A percentile compares a stretch with the other conserved stretches of the same genome.
phyloP scores from a whole-genome alignment of 2,113 vertebrate genomes.

The Hippocampus mohnikei region DNA sequence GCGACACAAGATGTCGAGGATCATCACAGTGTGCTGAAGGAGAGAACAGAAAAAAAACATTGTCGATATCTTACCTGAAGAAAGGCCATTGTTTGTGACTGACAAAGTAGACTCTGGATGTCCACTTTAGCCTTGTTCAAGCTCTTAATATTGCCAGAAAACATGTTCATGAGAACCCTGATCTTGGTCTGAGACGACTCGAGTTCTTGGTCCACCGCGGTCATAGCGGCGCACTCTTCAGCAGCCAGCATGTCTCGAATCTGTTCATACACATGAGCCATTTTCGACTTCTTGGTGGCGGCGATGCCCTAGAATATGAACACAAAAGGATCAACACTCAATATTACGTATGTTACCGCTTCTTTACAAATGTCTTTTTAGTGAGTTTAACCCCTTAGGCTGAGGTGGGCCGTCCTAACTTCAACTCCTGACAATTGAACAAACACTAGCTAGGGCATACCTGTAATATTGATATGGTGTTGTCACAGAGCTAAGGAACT shows the following conservation, averaged over 20 bases:
- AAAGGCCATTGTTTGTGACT: constrained; percentile 76
- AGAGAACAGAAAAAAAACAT: not conserved
- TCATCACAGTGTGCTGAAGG: not conserved
- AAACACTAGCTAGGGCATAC: not conserved
- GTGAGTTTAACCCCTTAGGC: too few relatives aligned
- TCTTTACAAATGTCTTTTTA: not conserved
- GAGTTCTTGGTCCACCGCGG: constrained; percentile 75
- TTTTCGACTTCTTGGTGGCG: constrained; percentile 57
- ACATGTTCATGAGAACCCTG: constrained; percentile 58
- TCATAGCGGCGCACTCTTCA: constrained; percentile 67
- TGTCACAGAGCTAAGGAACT: not conserved
- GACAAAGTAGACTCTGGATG: constrained; percentile 70
- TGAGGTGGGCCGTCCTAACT: too few relatives aligned
- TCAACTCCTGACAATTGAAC: not conserved
- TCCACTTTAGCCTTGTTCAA: constrained; percentile 70
- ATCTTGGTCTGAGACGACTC: constrained; percentile 73
- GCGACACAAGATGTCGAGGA: not conserved
- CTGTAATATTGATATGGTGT: not conserved
- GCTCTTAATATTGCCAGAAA: constrained; percentile 74
- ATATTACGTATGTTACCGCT: not conserved
- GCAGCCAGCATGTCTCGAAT: constrained; percentile 75
- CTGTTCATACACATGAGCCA: constrained; percentile 75
- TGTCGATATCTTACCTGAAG: constrained; percentile 78
- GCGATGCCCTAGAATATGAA: constrained; percentile 16
- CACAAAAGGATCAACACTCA: not conserved